Evolutionary conservation across 2,888 invertebrate species (phyloP), one percentile per base, ranked within the genome.

Genomic region (Sclerodermus sp.): DNA sequence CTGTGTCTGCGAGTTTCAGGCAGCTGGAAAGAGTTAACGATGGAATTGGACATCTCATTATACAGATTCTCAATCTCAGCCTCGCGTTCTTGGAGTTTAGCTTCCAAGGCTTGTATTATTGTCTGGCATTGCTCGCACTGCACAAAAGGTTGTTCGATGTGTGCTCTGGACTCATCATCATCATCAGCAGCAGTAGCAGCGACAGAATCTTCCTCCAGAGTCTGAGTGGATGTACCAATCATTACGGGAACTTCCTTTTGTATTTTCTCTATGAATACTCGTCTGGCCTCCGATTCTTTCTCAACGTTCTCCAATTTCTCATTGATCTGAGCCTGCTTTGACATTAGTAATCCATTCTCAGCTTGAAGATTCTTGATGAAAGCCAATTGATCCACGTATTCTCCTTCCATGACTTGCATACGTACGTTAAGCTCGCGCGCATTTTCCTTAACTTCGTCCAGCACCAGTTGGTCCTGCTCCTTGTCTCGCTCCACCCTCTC

Each of bases 31-130:
- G 87, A 83, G 63, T 86, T 85, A 6, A 82, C 83, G 62, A 85
- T 86, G 47, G 86, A 84, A 64, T 85, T 84, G 1, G 74, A 78
- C 43, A 88, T 81, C 66, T 90, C 89, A 23, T 81, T 76, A 73
- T 90, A 88, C 50, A 90, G 79, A 34, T 84, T 86, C 74, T 91
- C 90, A 47, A 90, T 87, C 55, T 87, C 87, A 42, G 87, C 81
- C 69, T 89, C 87, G 53, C 88, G 81, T 73, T 91, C 90, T 70
- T 88, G 87, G 10, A 91, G 74, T 77, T 90, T 90, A 1, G 87
- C 87, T 54, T 87, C 83, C 45, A 84, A 79, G 2, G 83, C 82
- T 8, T 70, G 70, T 1, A 77, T 65, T 23, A 70, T 42, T 0
- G 62, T 66, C 2, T 70, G 66, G 41, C 70, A 74, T 32, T 67